These are phyloP conservation scores for Crenichthys baileyi DNA, from an alignment of 2,797 vertebrate species.

Conservation along the genomic window DNA sequence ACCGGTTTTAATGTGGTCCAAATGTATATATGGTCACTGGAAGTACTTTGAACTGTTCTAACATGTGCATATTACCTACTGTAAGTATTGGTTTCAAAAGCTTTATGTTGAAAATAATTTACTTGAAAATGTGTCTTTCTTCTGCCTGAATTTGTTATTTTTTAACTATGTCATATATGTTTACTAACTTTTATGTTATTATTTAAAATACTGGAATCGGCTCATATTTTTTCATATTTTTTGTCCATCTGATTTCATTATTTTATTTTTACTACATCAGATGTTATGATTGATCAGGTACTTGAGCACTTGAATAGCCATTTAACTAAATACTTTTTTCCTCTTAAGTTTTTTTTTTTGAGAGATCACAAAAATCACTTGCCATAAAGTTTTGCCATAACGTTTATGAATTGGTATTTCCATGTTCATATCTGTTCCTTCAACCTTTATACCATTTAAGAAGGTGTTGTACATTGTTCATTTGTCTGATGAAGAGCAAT, in stretches of 20 bases:
- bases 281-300: neutral
- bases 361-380: neutral
- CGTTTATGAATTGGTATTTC: neutral
- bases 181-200: neutral
- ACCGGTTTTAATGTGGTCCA: too few species aligned
- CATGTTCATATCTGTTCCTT: neutral
- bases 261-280: neutral
- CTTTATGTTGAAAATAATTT: neutral
- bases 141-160: neutral
- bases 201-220: neutral
- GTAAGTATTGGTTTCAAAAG: neutral
- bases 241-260: neutral
- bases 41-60: neutral
- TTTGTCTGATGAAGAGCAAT: neutral
- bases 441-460: neutral
- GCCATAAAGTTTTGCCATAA: neutral
- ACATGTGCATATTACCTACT: neutral
- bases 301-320: neutral
- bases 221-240: neutral
- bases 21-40: neutral
- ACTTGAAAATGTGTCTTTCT: too few species aligned
- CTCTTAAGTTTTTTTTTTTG: neutral
- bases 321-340: neutral
- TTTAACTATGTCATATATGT: too few species aligned
- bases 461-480: neutral